phyloP scores from a whole-genome alignment of 2,888 invertebrate species.

The Cloeon dipterum region DNA sequence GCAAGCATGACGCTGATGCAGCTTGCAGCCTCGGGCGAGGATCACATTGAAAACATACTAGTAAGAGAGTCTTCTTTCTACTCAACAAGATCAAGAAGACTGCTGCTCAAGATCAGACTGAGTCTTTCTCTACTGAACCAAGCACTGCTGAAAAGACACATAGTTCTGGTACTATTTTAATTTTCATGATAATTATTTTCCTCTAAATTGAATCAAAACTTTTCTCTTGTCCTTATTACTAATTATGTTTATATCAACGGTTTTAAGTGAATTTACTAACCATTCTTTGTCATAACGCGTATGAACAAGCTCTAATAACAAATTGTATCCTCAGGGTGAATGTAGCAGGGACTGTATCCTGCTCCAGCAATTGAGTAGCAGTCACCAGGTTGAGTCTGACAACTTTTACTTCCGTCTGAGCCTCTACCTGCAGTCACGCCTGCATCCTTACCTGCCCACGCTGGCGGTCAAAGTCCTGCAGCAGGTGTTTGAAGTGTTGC shows the following conservation, averaged over 20 bases:
- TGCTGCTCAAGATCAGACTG: neutral
- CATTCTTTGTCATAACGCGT: too few relatives aligned
- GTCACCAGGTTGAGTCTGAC: neutral
- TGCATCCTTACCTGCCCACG: neutral
- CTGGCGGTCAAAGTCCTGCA: neutral
- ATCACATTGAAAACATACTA: neutral
- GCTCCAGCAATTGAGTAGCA: neutral
- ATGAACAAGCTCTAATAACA: too few relatives aligned
- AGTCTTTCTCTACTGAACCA: neutral
- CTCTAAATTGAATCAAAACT: too few relatives aligned
- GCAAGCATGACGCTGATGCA: too few relatives aligned
- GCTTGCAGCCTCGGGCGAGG: neutral
- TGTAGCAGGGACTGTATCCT: neutral
- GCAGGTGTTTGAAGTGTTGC: neutral
- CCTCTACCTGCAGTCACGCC: neutral
- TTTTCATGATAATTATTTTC: too few relatives aligned
- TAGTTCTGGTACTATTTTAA: neutral
- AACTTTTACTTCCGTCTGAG: neutral
- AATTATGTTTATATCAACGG: too few relatives aligned
- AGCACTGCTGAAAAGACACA: neutral
- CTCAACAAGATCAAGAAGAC: neutral
- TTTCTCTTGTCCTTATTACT: too few relatives aligned
- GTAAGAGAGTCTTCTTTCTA: neutral
- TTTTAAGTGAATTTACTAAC: too few relatives aligned
- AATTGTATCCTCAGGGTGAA: too few relatives aligned